Percentiles rank a stretch among this genome's conserved stretches.
phyloP scores from a whole-genome alignment of 2,888 invertebrate genomes.

The Diaprepes abbreviatus region DNA sequence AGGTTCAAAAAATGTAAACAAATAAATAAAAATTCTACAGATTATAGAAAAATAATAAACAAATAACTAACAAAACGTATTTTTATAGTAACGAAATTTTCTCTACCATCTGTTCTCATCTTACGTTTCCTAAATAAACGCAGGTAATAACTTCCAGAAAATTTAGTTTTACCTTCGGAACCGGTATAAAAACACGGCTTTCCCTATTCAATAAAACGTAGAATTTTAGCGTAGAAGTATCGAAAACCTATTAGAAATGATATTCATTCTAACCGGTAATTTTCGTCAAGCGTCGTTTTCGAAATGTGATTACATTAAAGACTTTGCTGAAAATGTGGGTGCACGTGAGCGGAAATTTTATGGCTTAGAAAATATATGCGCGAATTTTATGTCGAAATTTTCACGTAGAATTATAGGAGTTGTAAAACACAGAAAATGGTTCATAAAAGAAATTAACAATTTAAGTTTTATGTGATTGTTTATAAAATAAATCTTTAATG shows the following conservation, averaged over 20 bases:
- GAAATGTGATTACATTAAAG: slow-evolving; percentile 22
- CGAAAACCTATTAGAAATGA: slow-evolving; percentile 30
- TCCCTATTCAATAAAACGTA: slow-evolving; percentile 8
- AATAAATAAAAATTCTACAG: too few relatives aligned
- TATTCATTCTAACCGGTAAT: slow-evolving; percentile 26
- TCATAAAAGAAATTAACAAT: too few relatives aligned
- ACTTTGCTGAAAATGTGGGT: slow-evolving; percentile 24
- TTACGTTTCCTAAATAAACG: not conserved
- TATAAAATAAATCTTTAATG: too few relatives aligned
- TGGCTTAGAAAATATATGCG: slow-evolving; percentile 1
- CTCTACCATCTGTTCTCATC: too few relatives aligned
- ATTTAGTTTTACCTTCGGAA: slow-evolving; percentile 14
- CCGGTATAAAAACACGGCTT: not conserved
- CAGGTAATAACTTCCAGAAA: slow-evolving; percentile 21
- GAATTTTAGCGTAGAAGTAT: slow-evolving; percentile 23
- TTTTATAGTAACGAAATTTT: not conserved
- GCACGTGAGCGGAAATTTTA: slow-evolving; percentile 27
- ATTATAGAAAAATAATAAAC: too few relatives aligned
- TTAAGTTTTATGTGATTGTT: too few relatives aligned
- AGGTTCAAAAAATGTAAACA: too few relatives aligned
- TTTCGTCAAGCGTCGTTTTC: slow-evolving; percentile 15
- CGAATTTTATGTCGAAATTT: slow-evolving; percentile 1
- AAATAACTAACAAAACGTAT: slow-evolving; percentile 2
- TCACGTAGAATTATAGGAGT: too few relatives aligned
- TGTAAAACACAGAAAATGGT: too few relatives aligned